Conservation (phyloP, 2,888 invertebrate genomes). For the Drosophila vallismaia region DNA sequence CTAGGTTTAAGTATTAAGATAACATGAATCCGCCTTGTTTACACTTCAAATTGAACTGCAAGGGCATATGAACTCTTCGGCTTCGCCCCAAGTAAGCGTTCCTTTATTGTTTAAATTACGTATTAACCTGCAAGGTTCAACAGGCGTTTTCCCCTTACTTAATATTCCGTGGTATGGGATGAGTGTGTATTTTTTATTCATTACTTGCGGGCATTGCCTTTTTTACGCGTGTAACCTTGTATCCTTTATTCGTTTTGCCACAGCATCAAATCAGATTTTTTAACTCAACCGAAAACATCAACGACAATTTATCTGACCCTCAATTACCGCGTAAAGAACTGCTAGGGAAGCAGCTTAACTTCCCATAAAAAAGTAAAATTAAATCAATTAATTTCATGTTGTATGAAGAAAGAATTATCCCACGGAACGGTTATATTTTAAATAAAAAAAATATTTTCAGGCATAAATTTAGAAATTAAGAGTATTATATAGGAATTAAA, state of each 20-base stretch:
- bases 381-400: too few species aligned
- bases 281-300: not conserved
- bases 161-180: not conserved
- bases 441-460: too few species aligned
- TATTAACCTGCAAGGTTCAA: constrained; percentile 27
- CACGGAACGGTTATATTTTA: too few species aligned
- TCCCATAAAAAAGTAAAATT: not conserved
- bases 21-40: too few species aligned
- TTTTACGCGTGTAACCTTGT: constrained; percentile 26
- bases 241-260: constrained; percentile 46
- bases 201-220: constrained; percentile 20
- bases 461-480: too few species aligned
- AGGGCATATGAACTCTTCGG: too few species aligned
- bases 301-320: constrained; percentile 39
- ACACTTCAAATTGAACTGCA: too few species aligned
- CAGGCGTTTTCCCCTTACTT: constrained; percentile 31
- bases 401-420: too few species aligned
- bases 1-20: too few species aligned
- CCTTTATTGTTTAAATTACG: not conserved
- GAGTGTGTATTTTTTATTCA: constrained; percentile 12
- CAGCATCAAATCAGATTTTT: constrained; percentile 31
- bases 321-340: constrained; percentile 53
- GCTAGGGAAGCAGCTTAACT: not conserved
- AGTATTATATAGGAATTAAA: too few species aligned
- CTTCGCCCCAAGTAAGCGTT: too few species aligned